Conservation (phyloP, 2,888 invertebrate species). For the Ommatoiulus sabulosus region DNA sequence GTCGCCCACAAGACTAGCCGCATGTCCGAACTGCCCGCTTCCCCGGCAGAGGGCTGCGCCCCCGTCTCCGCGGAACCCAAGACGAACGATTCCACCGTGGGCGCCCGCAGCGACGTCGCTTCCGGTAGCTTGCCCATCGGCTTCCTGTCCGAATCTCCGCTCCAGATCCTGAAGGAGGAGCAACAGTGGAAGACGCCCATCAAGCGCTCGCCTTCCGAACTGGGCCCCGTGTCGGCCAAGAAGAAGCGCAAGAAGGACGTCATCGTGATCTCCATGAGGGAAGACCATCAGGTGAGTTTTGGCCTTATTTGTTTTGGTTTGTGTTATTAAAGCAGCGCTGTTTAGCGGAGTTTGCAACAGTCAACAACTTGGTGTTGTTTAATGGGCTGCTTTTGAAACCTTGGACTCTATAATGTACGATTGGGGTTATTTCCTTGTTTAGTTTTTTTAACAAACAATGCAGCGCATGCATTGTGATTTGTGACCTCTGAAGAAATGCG, state of each 20-base stretch:
- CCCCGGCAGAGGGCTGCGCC: conserved; percentile 46
- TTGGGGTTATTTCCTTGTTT: no score
- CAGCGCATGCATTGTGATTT: no score
- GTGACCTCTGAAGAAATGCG: no score
- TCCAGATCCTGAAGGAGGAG: background rate
- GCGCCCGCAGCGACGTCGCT: background rate
- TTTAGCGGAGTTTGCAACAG: no score
- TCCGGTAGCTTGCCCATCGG: background rate
- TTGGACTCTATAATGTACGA: no score
- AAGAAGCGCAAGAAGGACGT: conserved; percentile 56
- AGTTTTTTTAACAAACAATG: no score
- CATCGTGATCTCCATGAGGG: conserved; percentile 56
- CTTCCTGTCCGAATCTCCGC: background rate
- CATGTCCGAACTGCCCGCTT: conserved; percentile 42
- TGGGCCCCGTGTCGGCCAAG: conserved; percentile 6
- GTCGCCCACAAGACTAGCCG: conserved; percentile 17
- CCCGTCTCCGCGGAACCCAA: conserved; percentile 44
- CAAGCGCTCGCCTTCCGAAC: conserved; percentile 1
- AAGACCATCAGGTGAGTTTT: conserved; percentile 53
- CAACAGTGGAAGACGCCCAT: conserved; percentile 51
- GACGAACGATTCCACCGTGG: no score
- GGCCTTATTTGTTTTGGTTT: no score
- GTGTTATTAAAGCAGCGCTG: no score
- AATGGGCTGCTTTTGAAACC: no score
- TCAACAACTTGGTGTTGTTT: no score